These are phyloP conservation scores for Digitonthophagus gazella DNA, from an alignment of 2,888 invertebrate genomes.

Conservation along the genomic window DNA sequence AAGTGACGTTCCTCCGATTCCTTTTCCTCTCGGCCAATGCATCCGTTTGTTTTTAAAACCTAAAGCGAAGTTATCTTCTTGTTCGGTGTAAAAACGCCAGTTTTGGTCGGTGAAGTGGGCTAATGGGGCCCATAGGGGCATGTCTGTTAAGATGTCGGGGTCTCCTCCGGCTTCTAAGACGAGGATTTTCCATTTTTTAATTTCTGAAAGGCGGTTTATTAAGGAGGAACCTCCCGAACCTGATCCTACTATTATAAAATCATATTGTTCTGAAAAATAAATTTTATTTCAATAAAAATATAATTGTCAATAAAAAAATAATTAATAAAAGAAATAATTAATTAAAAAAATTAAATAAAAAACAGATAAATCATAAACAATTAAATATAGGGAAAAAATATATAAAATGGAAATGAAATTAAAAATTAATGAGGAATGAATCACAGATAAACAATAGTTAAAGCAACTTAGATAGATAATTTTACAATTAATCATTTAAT, in stretches of 20 bases:
- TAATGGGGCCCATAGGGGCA: slow-evolving; percentile 54
- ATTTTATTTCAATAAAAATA: not conserved
- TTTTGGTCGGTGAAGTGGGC: slow-evolving; percentile 58
- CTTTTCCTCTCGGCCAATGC: slow-evolving; percentile 84
- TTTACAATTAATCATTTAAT: too few species aligned
- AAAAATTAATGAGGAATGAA: too few species aligned
- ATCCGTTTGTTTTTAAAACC: slow-evolving; percentile 47
- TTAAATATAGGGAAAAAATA: too few species aligned
- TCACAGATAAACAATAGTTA: too few species aligned
- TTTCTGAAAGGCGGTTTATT: slow-evolving; percentile 67
- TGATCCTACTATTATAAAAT: slow-evolving; percentile 67
- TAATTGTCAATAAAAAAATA: too few species aligned
- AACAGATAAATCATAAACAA: too few species aligned
- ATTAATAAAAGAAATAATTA: not conserved
- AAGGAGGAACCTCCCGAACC: slow-evolving; percentile 70
- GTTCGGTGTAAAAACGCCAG: slow-evolving; percentile 61
- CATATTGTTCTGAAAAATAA: slow-evolving; percentile 50
- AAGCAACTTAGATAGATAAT: too few species aligned
- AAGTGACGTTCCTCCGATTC: slow-evolving; percentile 83
- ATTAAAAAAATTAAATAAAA: not conserved
- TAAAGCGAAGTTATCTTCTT: slow-evolving; percentile 47
- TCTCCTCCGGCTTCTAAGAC: slow-evolving; percentile 63
- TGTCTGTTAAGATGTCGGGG: slow-evolving; percentile 55
- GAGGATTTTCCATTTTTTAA: slow-evolving; percentile 58
- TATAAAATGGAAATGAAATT: too few species aligned